Base-by-base conservation (phyloP, 1,140 invertebrate species). In the Aphelinus certus region DNA sequence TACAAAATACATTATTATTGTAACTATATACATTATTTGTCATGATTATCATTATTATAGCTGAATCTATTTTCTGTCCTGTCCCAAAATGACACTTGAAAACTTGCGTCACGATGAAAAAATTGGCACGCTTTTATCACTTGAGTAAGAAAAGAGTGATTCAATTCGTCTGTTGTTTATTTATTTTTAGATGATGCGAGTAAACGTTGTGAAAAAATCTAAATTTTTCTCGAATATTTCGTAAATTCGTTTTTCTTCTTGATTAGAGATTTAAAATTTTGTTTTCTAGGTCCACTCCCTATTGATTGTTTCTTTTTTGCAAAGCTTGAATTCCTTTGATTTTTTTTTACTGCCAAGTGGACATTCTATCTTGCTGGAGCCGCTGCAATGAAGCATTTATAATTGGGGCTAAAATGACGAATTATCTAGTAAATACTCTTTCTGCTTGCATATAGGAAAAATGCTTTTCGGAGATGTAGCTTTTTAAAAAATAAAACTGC, bases 401-500 rank as follows among this genome's bases (percentile, higher is more conserved):
- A 75, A 70, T 64, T 75, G 60, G 73, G 73, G 53, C 57, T 70
- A 49, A 69, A 68, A 55, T 68, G 62, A 69, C 67, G 4, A 64
- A 57, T 67, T 63, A 10, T 58, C 48, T 75, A 70, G 46, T 62
- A 69, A 6, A 71, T 79, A 79, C 79, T 74, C 80, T 73, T 76
- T 82, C 47, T 71, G 80, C 81, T 82, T 82, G 77, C 79, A 77
- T 79, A 53, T 9, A 80, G 75, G 78, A 49, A 81, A 66, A 68
- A 75, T 46, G 81, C 81, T 82, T 79, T 71, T 73, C 80, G 78
- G 80, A 77, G 78, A 79, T 76, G 63, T 79, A 79, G 78, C 77
- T 79, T 80, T 71, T 60, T 48, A 76, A 69, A 76, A 72, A 48
- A 60, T 64, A 67, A 45, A 73, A 76, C 26, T 49, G 76, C 74